Conservation (phyloP, 2,113 vertebrate genomes). For the Anguilla japonica region DNA sequence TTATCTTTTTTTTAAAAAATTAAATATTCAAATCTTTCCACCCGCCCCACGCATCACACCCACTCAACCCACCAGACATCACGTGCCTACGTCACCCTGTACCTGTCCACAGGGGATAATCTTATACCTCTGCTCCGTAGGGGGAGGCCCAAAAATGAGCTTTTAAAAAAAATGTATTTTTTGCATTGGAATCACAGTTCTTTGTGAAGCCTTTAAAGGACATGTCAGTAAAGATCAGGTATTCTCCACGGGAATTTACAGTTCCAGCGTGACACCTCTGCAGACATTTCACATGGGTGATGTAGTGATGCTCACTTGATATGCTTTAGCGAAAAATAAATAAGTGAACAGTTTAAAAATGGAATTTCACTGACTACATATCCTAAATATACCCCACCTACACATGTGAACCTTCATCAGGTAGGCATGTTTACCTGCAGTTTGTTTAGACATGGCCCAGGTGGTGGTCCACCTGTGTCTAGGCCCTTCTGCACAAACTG, state of each 20-base stretch:
- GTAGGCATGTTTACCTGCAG: too few species aligned
- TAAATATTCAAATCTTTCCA: conserved; percentile 36
- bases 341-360: conserved; percentile 4
- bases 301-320: conserved; percentile 61
- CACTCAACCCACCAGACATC: conserved; percentile 43
- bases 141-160: not conserved
- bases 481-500: too few species aligned
- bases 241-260: not conserved
- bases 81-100: conserved; percentile 61
- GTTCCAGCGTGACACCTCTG: conserved; percentile 46
- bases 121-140: not conserved
- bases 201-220: too few species aligned
- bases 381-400: not conserved
- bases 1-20: conserved; percentile 25
- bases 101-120: conserved; percentile 54
- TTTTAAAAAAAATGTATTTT: not conserved
- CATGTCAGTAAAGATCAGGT: too few species aligned
- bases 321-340: conserved; percentile 63
- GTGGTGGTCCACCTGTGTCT: too few species aligned
- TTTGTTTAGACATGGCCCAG: too few species aligned
- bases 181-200: not conserved
- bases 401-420: not conserved
- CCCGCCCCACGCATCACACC: conserved; percentile 57
- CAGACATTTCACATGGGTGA: conserved; percentile 57
- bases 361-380: not conserved